Base-by-base conservation (phyloP, 2,888 invertebrate genomes). In the Petrolisthes cinctipes region DNA sequence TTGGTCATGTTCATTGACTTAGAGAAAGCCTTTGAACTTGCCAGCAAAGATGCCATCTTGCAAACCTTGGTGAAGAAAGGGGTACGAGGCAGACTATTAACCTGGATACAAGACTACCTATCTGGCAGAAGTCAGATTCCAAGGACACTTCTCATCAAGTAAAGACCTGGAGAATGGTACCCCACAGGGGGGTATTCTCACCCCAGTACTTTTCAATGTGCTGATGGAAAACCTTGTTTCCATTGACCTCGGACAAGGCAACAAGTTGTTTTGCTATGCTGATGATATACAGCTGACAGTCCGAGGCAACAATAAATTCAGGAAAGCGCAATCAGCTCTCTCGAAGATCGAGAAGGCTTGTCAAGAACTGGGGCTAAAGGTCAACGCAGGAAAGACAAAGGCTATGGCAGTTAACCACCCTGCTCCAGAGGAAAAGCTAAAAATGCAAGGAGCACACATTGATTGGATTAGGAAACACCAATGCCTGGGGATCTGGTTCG, bases 1-100 rank as follows among this genome's bases (percentile, higher is more conserved):
- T n/a, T 80, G 7, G 80, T 57, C 5, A n/a, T 80, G 20, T 80
- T 80, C 20, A n/a, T 80, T 6, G 57, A 80, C 80, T n/a, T 80
- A 6, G 80, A 80, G 17, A 80, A 80, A 57, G 80, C 80, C 4
- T 80, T 80, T 23, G 53, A 79, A 17, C 78, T 79, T 11, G 78
- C 53, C 54, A n/a, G 5, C 7, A 53, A 11, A 6, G 4, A 5
- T 4, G 78, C 78, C 78, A 79, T 51, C 4, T 17, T 53, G 54
- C 17, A 54, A 6, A 17, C 54, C 11, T n/a, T 79, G 17, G 78
- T n/a, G 11, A 51, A 11, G 37, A 76, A 76, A 51, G 76, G 76
- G 76, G 37, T 76, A 7, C 37, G 51, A 17, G 76, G 76, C 37
- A 76, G n/a, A 20, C 51, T 76, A 4, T 11, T 37, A 17, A 51